Base-by-base conservation (phyloP, 1,140 invertebrate genomes). In the Orussus abietinus region DNA sequence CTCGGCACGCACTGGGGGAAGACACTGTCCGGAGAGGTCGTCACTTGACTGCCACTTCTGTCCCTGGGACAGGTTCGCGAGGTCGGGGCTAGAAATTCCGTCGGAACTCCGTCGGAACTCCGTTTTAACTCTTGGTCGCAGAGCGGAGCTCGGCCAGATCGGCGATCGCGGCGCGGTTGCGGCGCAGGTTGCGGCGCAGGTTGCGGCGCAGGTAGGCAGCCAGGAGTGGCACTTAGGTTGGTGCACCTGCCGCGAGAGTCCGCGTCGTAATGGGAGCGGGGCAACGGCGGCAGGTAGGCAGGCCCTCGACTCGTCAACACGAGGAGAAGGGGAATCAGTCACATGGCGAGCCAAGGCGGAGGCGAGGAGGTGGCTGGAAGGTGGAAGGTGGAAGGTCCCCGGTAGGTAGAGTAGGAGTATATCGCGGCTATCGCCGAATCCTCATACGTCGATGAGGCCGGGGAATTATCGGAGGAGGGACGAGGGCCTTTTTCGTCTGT, bases 181-280 rank as follows among this genome's bases (percentile, higher is more conserved):
- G n/a, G n/a, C n/a, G n/a, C n/a, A n/a, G n/a, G n/a, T n/a, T n/a
- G n/a, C n/a, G n/a, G n/a, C n/a, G n/a, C n/a, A n/a, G n/a, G n/a
- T n/a, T n/a, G n/a, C n/a, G n/a, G 5, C 18, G 49, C 53, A 62
- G 48, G 59, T 58, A 53, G 54, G 55, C 56, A n/a, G n/a, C n/a
- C n/a, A n/a, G 53, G 58, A 66, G 65, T 64, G 56, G 63, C 64
- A 66, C 59, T 65, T 55, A 54, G 64, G 58, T 68, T 62, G 60
- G 60, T 73, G 68, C 70, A 73, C 70, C 70, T 73, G 70, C 70
- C 66, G 66, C 69, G 66, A 69, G 65, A 71, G 70, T 72, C 64
- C 68, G 70, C 69, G 70, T 64, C 59, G 68, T 70, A 74, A 74
- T 74, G 71, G 66, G 66, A 71, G 68, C 71, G 69, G 65, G 69